Evolutionary conservation across 1,140 invertebrate genomes (phyloP).

Genomic region (Colletes latitarsis): DNA sequence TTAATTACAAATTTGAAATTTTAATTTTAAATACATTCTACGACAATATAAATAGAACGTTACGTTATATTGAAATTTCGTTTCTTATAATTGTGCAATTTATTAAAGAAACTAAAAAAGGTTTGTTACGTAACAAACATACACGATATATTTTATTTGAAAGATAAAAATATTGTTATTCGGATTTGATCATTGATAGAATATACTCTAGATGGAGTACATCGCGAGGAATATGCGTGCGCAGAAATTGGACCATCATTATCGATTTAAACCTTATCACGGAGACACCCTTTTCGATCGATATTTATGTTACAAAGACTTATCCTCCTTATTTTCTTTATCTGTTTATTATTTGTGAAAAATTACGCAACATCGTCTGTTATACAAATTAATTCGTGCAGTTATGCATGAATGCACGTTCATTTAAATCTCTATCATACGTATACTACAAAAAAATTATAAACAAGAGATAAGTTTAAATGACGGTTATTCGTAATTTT

Average conservation of each 20-base stretch:
- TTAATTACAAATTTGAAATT: too few relatives aligned
- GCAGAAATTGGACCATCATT: conserved; percentile 19
- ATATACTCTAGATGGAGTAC: conserved; percentile 4
- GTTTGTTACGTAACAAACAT: too few relatives aligned
- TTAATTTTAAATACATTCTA: too few relatives aligned
- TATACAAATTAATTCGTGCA: not conserved
- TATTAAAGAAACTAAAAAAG: too few relatives aligned
- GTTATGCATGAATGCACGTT: too few relatives aligned
- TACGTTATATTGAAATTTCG: too few relatives aligned
- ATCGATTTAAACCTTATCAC: conserved; percentile 28
- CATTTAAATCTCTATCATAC: not conserved
- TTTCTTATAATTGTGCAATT: too few relatives aligned
- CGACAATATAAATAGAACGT: too few relatives aligned
- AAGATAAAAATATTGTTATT: not conserved
- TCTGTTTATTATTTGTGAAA: not conserved
- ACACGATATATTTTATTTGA: not conserved
- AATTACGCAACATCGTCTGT: not conserved
- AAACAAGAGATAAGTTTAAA: too few relatives aligned
- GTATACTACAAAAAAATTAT: not conserved
- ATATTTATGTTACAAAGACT: conserved; percentile 8
- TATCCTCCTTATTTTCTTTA: not conserved
- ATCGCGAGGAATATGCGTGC: not conserved
- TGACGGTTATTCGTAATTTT: too few relatives aligned
- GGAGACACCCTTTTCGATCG: conserved; percentile 17
- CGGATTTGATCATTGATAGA: conserved; percentile 1